These are phyloP conservation scores for Gambusia holbrooki DNA, from an alignment of 2,113 vertebrate genomes.

Conservation along the genomic window DNA sequence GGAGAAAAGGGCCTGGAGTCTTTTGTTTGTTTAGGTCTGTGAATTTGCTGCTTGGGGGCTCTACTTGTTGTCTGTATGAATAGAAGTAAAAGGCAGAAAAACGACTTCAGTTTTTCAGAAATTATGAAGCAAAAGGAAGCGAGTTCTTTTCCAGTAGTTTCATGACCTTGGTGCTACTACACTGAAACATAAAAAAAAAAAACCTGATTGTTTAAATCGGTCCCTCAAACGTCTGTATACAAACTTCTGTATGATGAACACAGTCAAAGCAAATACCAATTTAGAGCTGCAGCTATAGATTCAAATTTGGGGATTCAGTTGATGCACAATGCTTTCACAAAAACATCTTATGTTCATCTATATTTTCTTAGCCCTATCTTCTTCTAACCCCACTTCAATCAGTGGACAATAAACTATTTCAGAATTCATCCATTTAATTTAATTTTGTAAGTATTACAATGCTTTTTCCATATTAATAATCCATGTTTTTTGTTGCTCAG, in stretches of 20 bases:
- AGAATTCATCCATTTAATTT: no score
- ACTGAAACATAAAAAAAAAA: not conserved
- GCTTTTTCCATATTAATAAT: no score
- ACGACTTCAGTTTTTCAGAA: not conserved
- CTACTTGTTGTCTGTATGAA: not conserved
- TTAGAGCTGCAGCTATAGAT: not conserved
- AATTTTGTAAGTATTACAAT: no score
- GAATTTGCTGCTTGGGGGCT: not conserved
- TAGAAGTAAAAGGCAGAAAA: not conserved
- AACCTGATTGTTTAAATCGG: not conserved
- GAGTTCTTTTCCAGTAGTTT: not conserved
- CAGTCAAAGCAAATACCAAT: not conserved
- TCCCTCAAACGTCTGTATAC: not conserved
- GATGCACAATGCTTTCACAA: not conserved
- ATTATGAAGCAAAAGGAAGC: not conserved
- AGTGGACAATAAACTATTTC: no score
- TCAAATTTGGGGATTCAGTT: not conserved
- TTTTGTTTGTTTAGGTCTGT: not conserved
- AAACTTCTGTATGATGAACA: not conserved
- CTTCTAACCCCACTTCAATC: no score
- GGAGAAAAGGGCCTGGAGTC: not conserved
- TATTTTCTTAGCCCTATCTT: no score
- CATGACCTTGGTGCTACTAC: not conserved
- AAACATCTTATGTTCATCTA: no score
- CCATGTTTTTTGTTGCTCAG: not conserved